These are phyloP conservation scores for Drosophila sulfurigaster DNA, from an alignment of 1,140 invertebrate species.

Conservation along the genomic window DNA sequence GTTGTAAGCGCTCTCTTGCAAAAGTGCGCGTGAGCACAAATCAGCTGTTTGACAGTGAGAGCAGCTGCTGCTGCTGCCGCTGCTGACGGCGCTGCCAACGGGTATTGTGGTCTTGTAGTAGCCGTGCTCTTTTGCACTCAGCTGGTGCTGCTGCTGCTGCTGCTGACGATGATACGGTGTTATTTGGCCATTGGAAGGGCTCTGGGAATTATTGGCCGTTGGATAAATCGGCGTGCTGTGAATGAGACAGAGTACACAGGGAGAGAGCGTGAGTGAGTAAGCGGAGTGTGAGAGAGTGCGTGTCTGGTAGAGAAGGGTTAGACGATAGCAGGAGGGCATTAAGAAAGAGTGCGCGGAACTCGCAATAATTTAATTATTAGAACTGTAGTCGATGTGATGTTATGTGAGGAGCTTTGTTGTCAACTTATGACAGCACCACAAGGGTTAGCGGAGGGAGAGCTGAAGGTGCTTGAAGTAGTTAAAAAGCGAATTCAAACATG, in stretches of 20 bases:
- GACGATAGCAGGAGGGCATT: neutral
- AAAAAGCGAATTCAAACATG: neutral
- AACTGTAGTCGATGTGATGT: conserved; percentile 20
- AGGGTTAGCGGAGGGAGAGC: no score
- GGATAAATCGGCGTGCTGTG: conserved; percentile 77
- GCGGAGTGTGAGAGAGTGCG: conserved; percentile 1
- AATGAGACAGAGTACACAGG: conserved; percentile 27
- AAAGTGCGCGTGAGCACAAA: conserved; percentile 48
- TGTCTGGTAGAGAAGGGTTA: conserved; percentile 13
- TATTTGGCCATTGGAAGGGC: conserved; percentile 79
- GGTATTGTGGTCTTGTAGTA: conserved; percentile 80
- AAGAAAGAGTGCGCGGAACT: conserved; percentile 19
- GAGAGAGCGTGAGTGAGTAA: conserved; percentile 26
- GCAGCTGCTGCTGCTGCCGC: conserved; percentile 46
- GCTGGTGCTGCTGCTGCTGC: conserved; percentile 47
- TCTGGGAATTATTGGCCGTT: conserved; percentile 75
- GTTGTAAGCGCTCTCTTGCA: conserved; percentile 39
- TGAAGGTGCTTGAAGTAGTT: neutral
- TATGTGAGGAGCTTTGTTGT: conserved; percentile 24
- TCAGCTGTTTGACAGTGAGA: conserved; percentile 74
- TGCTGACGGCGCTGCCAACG: conserved; percentile 46
- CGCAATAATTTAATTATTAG: conserved; percentile 48
- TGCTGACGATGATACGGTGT: conserved; percentile 63
- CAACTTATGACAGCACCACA: conserved; percentile 13
- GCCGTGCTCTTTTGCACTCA: conserved; percentile 42